These are phyloP conservation scores for Hyppa rectilinea DNA, from an alignment of 2,888 invertebrate genomes.

Conservation along the genomic window DNA sequence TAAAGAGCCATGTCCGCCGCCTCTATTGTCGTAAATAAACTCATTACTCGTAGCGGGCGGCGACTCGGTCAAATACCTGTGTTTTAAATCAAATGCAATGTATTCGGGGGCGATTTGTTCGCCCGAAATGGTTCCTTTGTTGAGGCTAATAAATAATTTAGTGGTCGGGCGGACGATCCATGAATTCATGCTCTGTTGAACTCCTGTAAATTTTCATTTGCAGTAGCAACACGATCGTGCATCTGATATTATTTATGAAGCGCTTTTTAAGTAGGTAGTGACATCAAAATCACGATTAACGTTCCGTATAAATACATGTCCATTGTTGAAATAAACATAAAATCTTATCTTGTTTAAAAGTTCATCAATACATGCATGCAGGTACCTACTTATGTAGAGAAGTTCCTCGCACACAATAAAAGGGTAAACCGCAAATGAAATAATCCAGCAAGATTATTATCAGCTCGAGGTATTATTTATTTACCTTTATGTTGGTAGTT, in stretches of 20 bases:
- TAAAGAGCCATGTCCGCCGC: conserved; percentile 72
- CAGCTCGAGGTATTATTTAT: conserved; percentile 68
- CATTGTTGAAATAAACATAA: conserved; percentile 66
- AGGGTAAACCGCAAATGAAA: conserved; percentile 62
- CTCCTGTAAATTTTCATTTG: conserved; percentile 74
- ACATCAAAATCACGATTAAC: conserved; percentile 72
- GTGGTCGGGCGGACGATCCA: conserved; percentile 69
- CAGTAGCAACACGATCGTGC: conserved; percentile 66
- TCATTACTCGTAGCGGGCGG: conserved; percentile 78
- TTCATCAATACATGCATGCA: conserved; percentile 52
- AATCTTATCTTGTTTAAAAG: conserved; percentile 65
- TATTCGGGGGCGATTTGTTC: conserved; percentile 79
- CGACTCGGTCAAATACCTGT: conserved; percentile 87
- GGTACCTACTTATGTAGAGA: conserved; percentile 15
- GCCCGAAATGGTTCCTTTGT: conserved; percentile 81
- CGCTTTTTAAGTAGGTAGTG: conserved; percentile 70
- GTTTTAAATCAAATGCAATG: conserved; percentile 83
- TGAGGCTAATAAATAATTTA: conserved; percentile 83
- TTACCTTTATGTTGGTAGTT: conserved; percentile 70
- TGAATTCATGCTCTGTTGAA: conserved; percentile 77
- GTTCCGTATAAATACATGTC: conserved; percentile 68
- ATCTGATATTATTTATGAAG: conserved; percentile 70
- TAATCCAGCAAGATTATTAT: conserved; percentile 71
- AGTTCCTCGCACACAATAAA: conserved; percentile 43
- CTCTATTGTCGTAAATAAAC: conserved; percentile 80